Evolutionary conservation across 2,113 vertebrate genomes (phyloP).

Genomic region (Pachycephala philippinensis): DNA sequence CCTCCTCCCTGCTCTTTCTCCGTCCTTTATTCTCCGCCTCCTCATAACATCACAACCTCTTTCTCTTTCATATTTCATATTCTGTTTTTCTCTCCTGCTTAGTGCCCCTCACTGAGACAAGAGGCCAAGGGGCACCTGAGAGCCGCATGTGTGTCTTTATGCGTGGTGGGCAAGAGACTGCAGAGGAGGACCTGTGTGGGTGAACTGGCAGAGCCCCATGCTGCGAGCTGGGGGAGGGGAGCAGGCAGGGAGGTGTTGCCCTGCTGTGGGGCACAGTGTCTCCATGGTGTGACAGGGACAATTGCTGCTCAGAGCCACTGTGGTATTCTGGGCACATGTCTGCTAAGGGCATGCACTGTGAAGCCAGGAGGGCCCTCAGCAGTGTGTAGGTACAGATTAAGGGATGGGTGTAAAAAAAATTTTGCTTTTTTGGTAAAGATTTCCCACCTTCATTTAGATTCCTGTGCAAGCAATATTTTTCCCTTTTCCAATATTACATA

Average conservation of each 20-base stretch:
- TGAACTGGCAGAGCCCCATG: neutral
- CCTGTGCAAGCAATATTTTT: neutral
- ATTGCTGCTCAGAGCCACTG: fast-evolving
- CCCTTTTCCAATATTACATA: neutral
- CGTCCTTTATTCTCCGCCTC: neutral
- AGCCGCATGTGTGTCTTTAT: neutral
- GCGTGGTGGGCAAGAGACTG: neutral
- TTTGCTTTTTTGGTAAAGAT: neutral
- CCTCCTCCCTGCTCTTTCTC: neutral
- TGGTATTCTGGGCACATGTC: neutral
- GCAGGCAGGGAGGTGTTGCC: neutral
- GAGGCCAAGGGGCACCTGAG: neutral
- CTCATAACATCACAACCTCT: neutral
- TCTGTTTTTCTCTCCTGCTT: neutral
- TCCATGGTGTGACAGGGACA: neutral
- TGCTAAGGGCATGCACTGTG: neutral
- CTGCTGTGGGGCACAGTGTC: neutral
- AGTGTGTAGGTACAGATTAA: neutral
- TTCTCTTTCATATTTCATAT: neutral
- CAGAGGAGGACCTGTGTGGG: neutral
- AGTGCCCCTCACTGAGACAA: neutral
- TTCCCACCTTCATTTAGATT: neutral
- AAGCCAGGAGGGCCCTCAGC: neutral
- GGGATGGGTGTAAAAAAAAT: neutral
- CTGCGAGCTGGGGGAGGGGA: neutral